Conservation (phyloP, 2,888 invertebrate genomes). For the Azorinus chamasolen region DNA sequence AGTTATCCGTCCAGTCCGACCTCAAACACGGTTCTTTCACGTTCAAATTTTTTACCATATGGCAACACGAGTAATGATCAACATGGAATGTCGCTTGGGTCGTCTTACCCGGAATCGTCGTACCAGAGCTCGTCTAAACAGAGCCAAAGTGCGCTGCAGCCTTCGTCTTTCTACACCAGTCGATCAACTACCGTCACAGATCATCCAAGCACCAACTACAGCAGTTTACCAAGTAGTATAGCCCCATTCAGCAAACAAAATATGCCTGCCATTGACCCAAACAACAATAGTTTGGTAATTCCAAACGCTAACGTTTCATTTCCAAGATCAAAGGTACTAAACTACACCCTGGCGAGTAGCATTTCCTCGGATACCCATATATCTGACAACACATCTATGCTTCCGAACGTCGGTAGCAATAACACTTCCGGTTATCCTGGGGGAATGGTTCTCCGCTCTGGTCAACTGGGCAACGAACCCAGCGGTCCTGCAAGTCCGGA, state of each 20-base stretch:
- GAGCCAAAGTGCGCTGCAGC: slow-evolving; percentile 34
- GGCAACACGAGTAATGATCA: slow-evolving; percentile 35
- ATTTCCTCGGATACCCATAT: slow-evolving; percentile 67
- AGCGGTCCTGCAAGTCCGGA: slow-evolving; percentile 63
- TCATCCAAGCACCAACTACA: slow-evolving; percentile 50
- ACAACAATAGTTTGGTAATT: slow-evolving; percentile 57
- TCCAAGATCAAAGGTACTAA: slow-evolving; percentile 51
- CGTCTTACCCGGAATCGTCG: slow-evolving; percentile 55
- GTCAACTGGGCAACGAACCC: slow-evolving; percentile 35
- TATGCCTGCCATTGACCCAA: slow-evolving; percentile 41
- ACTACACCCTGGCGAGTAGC: slow-evolving; percentile 63
- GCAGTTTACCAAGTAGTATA: slow-evolving; percentile 76
- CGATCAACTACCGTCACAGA: slow-evolving; percentile 56
- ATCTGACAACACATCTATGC: slow-evolving; percentile 75
- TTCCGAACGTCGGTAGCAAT: slow-evolving; percentile 76
- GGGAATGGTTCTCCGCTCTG: slow-evolving; percentile 17
- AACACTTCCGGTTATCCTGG: slow-evolving; percentile 69
- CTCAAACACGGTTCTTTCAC: slow-evolving; percentile 38
- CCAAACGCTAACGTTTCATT: slow-evolving; percentile 63
- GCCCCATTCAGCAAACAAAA: slow-evolving; percentile 66
- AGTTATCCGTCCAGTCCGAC: slow-evolving; percentile 64
- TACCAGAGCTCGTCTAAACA: slow-evolving; percentile 40
- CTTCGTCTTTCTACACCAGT: slow-evolving; percentile 39
- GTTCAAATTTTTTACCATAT: slow-evolving; percentile 20
- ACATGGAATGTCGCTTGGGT: slow-evolving; percentile 16